Evolutionary conservation across 2,888 invertebrate species (phyloP), one percentile per base, ranked within the genome.

Genomic region (Oxystoma pomonae): DNA sequence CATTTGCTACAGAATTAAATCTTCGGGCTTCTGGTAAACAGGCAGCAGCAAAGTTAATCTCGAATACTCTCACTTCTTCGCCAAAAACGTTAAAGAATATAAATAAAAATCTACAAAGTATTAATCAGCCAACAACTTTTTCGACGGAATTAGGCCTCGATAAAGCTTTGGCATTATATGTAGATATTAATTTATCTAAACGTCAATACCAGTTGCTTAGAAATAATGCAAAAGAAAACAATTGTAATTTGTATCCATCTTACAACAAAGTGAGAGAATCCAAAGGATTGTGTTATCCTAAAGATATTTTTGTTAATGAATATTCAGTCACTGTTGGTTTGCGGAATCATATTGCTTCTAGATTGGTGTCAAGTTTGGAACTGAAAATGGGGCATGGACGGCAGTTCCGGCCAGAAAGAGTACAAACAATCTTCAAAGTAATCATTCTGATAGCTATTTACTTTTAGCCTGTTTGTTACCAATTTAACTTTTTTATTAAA

Each of bases 21-120:
- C n/a, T n/a, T n/a, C n/a, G n/a, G n/a, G n/a, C n/a, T n/a, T n/a
- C n/a, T n/a, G n/a, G n/a, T n/a, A n/a, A n/a, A n/a, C n/a, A n/a
- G n/a, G n/a, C n/a, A n/a, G n/a, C n/a, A n/a, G n/a, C 50, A 50
- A 50, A 50, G 50, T 50, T 50, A n/a, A 50, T 50, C 50, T 50
- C 50, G n/a, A 50, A 50, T 50, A 12, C 50, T 50, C 9, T 50
- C 50, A 50, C 50, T 50, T 50, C n/a, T n/a, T 50, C 50, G 50
- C n/a, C n/a, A n/a, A n/a, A n/a, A n/a, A n/a, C n/a, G n/a, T n/a
- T n/a, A n/a, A n/a, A n/a, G n/a, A n/a, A n/a, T n/a, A n/a, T n/a
- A n/a, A n/a, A n/a, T n/a, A n/a, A n/a, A n/a, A n/a, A n/a, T n/a
- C n/a, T n/a, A n/a, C n/a, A n/a, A n/a, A n/a, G n/a, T n/a, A n/a